A percentile compares a stretch with the other conserved stretches of the same genome.
Conservation (phyloP, 2,113 vertebrate genomes). For the Coregonus clupeaformis region DNA sequence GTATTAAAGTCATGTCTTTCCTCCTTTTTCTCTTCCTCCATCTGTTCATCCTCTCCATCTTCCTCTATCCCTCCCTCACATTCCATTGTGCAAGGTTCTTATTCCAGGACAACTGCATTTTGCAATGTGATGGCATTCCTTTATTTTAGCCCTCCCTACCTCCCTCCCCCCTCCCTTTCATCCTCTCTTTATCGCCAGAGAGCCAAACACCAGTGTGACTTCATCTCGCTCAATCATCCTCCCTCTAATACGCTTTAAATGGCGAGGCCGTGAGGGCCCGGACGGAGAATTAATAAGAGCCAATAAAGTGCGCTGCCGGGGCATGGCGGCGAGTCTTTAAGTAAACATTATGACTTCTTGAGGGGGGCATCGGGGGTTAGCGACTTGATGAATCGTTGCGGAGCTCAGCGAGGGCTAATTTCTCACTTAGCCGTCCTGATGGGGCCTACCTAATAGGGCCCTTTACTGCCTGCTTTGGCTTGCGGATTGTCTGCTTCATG, state of each 20-base stretch:
- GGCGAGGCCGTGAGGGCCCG: constrained; percentile 64
- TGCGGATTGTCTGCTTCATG: constrained; percentile 74
- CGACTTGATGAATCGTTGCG: constrained; percentile 70
- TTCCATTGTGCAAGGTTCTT: background rate
- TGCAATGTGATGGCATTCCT: too few species aligned
- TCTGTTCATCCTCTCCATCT: constrained; percentile 3
- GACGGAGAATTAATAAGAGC: constrained; percentile 70
- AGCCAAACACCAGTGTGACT: constrained; percentile 63
- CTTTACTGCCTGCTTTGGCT: constrained; percentile 51
- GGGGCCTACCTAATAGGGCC: constrained; percentile 68
- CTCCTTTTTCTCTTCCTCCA: constrained; percentile 18
- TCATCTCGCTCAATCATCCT: constrained; percentile 72
- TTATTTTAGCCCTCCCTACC: constrained; percentile 14
- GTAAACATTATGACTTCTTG: constrained; percentile 74
- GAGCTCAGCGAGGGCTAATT: constrained; percentile 69
- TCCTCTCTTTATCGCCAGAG: constrained; percentile 44
- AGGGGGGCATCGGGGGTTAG: constrained; percentile 38
- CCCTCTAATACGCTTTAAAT: constrained; percentile 75
- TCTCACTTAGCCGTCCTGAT: constrained; percentile 75
- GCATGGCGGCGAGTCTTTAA: constrained; percentile 65
- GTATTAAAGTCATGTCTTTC: constrained; percentile 15
- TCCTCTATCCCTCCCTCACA: constrained; percentile 11
- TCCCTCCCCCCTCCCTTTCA: constrained; percentile 40
- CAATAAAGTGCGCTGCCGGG: constrained; percentile 67
- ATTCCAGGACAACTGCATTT: background rate